Conservation (phyloP, 2,113 vertebrate genomes). For the Piaya cayana region DNA sequence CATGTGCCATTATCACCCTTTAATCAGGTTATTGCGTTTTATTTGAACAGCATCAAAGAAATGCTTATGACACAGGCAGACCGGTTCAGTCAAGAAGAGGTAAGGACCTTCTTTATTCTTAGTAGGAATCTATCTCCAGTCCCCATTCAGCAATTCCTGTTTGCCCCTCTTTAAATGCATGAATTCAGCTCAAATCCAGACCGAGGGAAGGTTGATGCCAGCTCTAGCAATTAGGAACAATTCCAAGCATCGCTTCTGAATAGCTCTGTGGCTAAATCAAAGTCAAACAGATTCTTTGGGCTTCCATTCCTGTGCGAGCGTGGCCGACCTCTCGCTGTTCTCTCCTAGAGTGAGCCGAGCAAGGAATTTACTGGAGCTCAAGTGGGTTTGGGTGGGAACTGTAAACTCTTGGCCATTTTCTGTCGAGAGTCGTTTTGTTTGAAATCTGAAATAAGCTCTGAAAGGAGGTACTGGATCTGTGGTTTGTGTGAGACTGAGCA, state of each 20-base stretch:
- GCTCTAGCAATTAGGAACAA: slow-evolving; percentile 40
- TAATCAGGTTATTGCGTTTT: slow-evolving; percentile 51
- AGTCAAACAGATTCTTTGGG: slow-evolving; percentile 14
- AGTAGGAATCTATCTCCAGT: neutral
- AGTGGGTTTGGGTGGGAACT: slow-evolving; percentile 5
- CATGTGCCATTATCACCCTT: slow-evolving; percentile 44
- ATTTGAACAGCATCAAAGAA: slow-evolving; percentile 84
- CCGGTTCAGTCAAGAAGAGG: slow-evolving; percentile 90
- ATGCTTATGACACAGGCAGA: slow-evolving; percentile 92
- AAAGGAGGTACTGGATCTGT: slow-evolving; percentile 1
- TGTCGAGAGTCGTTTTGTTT: neutral
- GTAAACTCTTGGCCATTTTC: slow-evolving; percentile 19
- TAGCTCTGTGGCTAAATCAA: slow-evolving; percentile 27
- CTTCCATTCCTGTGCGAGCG: neutral
- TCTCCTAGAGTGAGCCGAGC: neutral
- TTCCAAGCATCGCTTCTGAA: slow-evolving; percentile 19
- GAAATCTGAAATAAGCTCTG: slow-evolving; percentile 21
- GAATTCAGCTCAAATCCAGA: slow-evolving; percentile 24
- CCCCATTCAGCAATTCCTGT: neutral
- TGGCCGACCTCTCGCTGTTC: slow-evolving; percentile 7
- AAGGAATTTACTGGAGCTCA: neutral
- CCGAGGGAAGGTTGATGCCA: neutral
- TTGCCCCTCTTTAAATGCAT: slow-evolving; percentile 1
- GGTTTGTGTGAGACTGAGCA: neutral
- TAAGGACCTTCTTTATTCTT: slow-evolving; percentile 47